Conservation (phyloP, 1,140 invertebrate genomes). For the Euborellia annulipes region DNA sequence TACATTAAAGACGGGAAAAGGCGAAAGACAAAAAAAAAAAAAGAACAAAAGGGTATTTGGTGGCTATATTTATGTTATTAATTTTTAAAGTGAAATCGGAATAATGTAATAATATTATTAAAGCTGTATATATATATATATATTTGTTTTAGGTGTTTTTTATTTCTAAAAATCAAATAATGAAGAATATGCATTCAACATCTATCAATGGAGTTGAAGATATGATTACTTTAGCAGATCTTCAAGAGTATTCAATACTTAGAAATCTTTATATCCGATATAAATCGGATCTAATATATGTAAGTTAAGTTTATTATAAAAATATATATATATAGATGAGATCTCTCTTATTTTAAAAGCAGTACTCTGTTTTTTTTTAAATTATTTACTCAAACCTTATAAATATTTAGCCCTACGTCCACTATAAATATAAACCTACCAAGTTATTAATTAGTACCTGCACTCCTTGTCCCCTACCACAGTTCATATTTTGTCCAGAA, state of each 20-base stretch:
- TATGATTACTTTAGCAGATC: constrained; percentile 83
- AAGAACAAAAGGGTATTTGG: no score
- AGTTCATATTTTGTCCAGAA: no score
- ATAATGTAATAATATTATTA: background rate
- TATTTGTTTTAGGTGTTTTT: constrained; percentile 4
- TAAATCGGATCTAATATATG: constrained; percentile 77
- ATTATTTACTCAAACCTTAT: background rate
- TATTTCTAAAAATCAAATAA: constrained; percentile 26
- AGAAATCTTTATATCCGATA: constrained; percentile 84
- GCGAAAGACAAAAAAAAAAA: no score
- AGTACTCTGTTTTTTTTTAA: constrained; percentile 1
- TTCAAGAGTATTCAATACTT: constrained; percentile 84
- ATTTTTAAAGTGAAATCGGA: no score
- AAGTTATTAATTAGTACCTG: no score
- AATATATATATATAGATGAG: background rate
- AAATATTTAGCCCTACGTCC: background rate
- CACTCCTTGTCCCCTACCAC: no score
- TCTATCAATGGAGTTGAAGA: constrained; percentile 79
- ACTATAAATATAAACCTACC: constrained; percentile 1
- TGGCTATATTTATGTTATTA: no score
- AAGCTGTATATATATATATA: background rate
- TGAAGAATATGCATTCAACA: constrained; percentile 74
- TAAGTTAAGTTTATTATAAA: no score
- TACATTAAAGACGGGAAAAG: no score
- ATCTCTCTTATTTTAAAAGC: background rate